Evolutionary conservation across 2,113 vertebrate genomes (phyloP).

Genomic region (Phaethon lepturus): DNA sequence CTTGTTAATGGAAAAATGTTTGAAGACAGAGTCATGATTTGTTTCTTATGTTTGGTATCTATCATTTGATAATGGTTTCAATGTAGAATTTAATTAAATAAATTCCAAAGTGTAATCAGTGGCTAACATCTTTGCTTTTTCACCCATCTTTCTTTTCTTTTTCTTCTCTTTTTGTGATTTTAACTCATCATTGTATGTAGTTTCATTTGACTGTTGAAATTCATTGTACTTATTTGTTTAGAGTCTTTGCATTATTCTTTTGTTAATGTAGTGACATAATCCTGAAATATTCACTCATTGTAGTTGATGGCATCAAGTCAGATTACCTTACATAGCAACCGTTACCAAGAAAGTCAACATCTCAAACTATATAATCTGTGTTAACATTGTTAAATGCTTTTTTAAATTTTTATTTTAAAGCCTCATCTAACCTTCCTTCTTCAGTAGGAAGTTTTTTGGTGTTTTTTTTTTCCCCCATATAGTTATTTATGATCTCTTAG

Average conservation of each 20-base stretch:
- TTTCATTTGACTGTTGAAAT: constrained; percentile 37
- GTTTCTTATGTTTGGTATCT: background rate
- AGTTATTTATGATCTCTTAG: constrained; percentile 63
- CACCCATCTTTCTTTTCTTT: background rate
- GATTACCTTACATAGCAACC: constrained; percentile 69
- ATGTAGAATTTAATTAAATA: background rate
- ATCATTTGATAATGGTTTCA: background rate
- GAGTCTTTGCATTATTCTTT: constrained; percentile 25
- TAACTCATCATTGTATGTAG: background rate
- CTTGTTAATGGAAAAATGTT: background rate
- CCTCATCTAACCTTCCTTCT: constrained; percentile 60
- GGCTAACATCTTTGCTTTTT: background rate
- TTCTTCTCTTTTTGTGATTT: background rate
- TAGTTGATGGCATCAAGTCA: constrained; percentile 67
- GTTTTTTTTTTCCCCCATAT: background rate
- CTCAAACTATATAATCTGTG: constrained; percentile 63
- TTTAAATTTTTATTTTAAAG: constrained; percentile 64
- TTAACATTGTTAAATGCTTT: constrained; percentile 57
- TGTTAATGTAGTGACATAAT: constrained; percentile 51
- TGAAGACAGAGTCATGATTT: background rate
- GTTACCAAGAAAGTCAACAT: constrained; percentile 75
- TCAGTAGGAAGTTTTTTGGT: constrained; percentile 26
- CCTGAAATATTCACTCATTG: constrained; percentile 68
- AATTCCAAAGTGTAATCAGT: background rate
- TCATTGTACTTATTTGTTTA: constrained; percentile 68